Percentiles rank a stretch among this genome's conserved stretches.
Conservation (phyloP, 2,888 invertebrate genomes). For the Branchellion lobata region DNA sequence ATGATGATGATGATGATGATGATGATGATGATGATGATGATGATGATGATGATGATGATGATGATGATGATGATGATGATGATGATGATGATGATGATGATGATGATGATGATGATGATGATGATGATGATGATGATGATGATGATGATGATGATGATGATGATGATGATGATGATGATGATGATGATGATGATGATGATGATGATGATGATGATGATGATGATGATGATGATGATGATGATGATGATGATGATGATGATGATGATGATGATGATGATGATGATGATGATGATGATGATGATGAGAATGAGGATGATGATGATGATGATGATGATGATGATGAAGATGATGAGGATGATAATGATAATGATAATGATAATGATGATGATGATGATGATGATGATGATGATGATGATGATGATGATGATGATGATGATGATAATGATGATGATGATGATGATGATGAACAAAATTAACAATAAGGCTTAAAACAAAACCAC, state of each 20-base stretch:
- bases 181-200: conserved; percentile 46
- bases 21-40: conserved; percentile 7
- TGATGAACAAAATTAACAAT: neutral
- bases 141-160: conserved; percentile 24
- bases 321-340: conserved; percentile 18
- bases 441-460: conserved; percentile 24
- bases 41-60: conserved; percentile 24
- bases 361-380: conserved; percentile 2
- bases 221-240: conserved; percentile 44
- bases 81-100: conserved; percentile 27
- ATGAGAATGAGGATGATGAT: conserved; percentile 8
- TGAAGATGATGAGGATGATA: too few species aligned
- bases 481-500: neutral
- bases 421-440: conserved; percentile 2
- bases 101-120: conserved; percentile 16
- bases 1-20: conserved; percentile 16
- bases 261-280: conserved; percentile 8
- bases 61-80: conserved; percentile 26
- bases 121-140: conserved; percentile 26
- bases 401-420: conserved; percentile 6
- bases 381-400: conserved; percentile 43
- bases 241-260: neutral
- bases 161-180: conserved; percentile 25
- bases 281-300: conserved; percentile 22
- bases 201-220: neutral